Conservation (phyloP, 2,888 invertebrate genomes). For the Melikaiella ostensackeni region DNA sequence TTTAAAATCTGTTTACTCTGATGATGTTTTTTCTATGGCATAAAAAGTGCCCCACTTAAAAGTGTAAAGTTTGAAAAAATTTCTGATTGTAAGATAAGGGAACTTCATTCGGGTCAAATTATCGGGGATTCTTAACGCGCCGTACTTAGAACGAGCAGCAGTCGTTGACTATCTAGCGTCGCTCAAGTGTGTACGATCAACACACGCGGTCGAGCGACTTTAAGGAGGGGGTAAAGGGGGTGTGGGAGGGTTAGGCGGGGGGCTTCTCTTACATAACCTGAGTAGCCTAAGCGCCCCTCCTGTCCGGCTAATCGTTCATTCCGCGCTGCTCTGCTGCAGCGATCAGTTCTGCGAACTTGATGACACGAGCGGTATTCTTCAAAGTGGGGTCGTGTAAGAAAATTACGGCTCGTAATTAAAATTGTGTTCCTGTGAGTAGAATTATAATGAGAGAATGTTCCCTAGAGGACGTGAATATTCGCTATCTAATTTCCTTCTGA, state of each 20-base stretch:
- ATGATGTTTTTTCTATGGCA: neutral
- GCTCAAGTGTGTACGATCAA: conserved; percentile 44
- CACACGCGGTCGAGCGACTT: conserved; percentile 43
- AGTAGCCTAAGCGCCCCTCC: conserved; percentile 40
- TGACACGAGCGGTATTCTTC: conserved; percentile 29
- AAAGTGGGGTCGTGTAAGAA: conserved; percentile 11
- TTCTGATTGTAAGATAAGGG: neutral
- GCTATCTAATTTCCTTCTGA: neutral
- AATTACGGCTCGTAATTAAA: conserved; percentile 29
- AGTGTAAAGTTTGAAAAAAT: neutral
- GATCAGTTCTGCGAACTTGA: conserved; percentile 40
- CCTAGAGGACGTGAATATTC: neutral
- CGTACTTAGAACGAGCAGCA: conserved; percentile 54
- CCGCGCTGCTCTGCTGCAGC: conserved; percentile 37
- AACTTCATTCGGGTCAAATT: conserved; percentile 5
- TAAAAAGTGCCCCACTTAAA: neutral
- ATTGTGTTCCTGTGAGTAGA: neutral
- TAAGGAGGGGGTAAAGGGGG: conserved; percentile 33
- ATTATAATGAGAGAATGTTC: neutral
- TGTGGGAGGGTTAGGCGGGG: conserved; percentile 18
- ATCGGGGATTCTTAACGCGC: conserved; percentile 21
- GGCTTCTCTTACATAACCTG: conserved; percentile 38
- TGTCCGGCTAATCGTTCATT: conserved; percentile 44
- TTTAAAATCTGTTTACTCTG: neutral
- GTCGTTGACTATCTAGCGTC: conserved; percentile 58